These are phyloP conservation scores for Hippoglossus hippoglossus DNA, from an alignment of 2,797 vertebrate genomes.

Conservation along the genomic window DNA sequence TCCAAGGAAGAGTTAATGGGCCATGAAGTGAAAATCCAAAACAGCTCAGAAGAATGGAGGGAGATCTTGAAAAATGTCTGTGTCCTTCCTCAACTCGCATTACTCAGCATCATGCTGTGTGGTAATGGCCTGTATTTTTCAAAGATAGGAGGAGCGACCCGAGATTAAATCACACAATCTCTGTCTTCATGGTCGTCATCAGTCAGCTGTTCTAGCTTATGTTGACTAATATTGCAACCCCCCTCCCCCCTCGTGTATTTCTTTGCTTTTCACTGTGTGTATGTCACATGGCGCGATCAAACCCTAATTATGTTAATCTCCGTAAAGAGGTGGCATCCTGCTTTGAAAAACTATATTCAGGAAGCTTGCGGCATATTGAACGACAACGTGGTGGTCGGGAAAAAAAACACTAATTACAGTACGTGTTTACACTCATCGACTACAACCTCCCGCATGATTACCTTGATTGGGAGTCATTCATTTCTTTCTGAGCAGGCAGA, in stretches of 20 bases:
- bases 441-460: conserved; percentile 27
- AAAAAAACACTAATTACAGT: conserved; percentile 49
- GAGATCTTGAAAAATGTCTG: conserved; percentile 19
- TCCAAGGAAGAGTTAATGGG: conserved; percentile 45
- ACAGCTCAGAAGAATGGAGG: conserved; percentile 28
- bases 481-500: conserved; percentile 16
- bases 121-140: conserved; percentile 65
- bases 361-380: conserved; percentile 35
- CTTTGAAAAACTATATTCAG: conserved; percentile 22
- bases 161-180: conserved; percentile 50
- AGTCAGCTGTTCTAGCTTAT: conserved; percentile 31
- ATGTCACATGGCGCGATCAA: conserved; percentile 15
- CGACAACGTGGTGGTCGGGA: conserved; percentile 43
- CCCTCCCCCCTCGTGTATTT: too few relatives aligned
- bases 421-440: conserved; percentile 10
- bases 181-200: conserved; percentile 20
- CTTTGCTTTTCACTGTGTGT: conserved; percentile 6
- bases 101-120: conserved; percentile 42
- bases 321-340: conserved; percentile 26
- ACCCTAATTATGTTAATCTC: conserved; percentile 29
- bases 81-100: conserved; percentile 41
- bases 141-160: conserved; percentile 38
- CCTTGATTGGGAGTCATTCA: conserved; percentile 48
- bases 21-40: conserved; percentile 53
- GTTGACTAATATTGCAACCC: conserved; percentile 13